A percentile compares a stretch with the other conserved stretches of the same genome.
These are phyloP conservation scores for Leptobrachium ailaonicum DNA, from an alignment of 2,113 vertebrate genomes.

Conservation along the genomic window DNA sequence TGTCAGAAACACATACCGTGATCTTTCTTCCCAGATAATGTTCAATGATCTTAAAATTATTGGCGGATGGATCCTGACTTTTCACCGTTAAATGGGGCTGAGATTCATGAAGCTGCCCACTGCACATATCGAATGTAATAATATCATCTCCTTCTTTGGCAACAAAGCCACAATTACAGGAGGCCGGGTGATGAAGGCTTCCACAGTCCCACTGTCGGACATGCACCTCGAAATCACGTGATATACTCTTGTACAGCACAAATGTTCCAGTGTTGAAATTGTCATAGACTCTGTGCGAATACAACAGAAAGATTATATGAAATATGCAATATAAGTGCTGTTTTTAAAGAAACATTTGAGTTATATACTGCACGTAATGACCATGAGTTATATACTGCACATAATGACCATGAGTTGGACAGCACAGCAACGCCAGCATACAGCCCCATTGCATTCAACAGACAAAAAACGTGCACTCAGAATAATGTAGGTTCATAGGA, in stretches of 20 bases:
- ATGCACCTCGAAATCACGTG: constrained; percentile 81
- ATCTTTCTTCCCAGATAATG: constrained; percentile 89
- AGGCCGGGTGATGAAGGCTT: constrained; percentile 70
- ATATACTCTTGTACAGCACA: constrained; percentile 77
- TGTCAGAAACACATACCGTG: constrained; percentile 72
- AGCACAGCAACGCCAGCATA: no score
- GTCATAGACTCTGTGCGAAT: constrained; percentile 75
- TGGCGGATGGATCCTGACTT: constrained; percentile 67
- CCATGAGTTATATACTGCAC: no score
- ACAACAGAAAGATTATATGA: not conserved
- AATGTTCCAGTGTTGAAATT: constrained; percentile 87
- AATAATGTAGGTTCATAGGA: no score
- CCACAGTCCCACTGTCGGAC: constrained; percentile 90
- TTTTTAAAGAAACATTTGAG: no score
- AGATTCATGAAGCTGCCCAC: constrained; percentile 73
- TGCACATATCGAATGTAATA: constrained; percentile 86
- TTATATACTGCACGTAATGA: no score
- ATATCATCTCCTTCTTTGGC: constrained; percentile 74
- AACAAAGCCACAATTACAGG: constrained; percentile 84
- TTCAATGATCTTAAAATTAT: constrained; percentile 77
- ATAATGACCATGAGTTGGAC: no score
- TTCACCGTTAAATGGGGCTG: constrained; percentile 78
- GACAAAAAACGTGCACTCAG: no score
- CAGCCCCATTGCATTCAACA: no score
- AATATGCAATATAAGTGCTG: not conserved